Base-by-base conservation (phyloP, 2,888 invertebrate species). In the Ellobium chinense region DNA sequence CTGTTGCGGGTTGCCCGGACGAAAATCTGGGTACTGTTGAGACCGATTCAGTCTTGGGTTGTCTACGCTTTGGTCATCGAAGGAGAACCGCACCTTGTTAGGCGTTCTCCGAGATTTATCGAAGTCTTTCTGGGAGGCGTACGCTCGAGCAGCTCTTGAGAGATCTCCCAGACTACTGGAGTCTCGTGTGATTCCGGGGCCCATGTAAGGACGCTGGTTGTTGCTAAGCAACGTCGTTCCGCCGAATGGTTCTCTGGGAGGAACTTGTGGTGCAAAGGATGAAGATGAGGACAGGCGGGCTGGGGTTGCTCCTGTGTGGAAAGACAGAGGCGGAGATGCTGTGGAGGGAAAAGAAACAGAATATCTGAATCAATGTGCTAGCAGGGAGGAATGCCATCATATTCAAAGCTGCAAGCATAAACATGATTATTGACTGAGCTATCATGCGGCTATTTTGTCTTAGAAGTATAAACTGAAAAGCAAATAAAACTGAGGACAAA, bases 21-120 rank as follows among this genome's bases (percentile, higher is more conserved):
- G 46, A 12, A 1, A 27, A 12, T 60, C 2, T 29, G 7, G 36
- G 1, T 24, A 27, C 31, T 0, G 36, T 0, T 24, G 36, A 7
- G 34, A 24, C 37, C 60, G 56, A 0, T 4, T 36, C 27, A 60
- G 24, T 60, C 37, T 24, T 2, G 58, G 37, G 14, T 36, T 37
- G 14, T 72, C n/a, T 1, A 60, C n/a, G 12, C 21, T 46, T 12
- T 79, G 65, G 31, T 78, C 79, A 24, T 81, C 77, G 62, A 76
- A 72, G n/a, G 83, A 79, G 37, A 81, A 83, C 1, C 79, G 81
- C 12, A 83, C 81, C 34, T 75, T 75, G 29, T 56, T 24, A 12
- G 76, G 62, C 18, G 58, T 63, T 56, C 60, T 78, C 9, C 66
- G 24, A 3, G 60, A 21, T 24, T 69, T 75, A 46, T 68, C 66